Evolutionary conservation across 1,140 invertebrate species (phyloP).

Genomic region (Asobara japonica): DNA sequence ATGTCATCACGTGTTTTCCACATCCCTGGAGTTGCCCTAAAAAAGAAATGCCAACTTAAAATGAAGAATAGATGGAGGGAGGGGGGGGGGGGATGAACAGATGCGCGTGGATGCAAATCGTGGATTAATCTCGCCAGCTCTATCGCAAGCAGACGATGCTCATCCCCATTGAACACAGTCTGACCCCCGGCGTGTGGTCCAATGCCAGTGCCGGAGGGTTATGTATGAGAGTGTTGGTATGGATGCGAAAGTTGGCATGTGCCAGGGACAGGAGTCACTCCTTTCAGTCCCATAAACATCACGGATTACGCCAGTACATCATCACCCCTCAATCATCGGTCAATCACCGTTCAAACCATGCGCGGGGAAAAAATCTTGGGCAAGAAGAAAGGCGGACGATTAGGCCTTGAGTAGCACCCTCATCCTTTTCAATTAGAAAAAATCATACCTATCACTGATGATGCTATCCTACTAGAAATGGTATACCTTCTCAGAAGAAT

Average conservation of each 20-base stretch:
- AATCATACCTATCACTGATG: too few species aligned
- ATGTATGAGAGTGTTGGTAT: constrained; percentile 29
- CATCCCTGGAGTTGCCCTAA: background rate
- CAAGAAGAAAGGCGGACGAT: too few species aligned
- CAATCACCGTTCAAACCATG: background rate
- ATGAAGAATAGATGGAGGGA: background rate
- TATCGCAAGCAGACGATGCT: constrained; percentile 33
- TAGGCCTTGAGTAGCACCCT: too few species aligned
- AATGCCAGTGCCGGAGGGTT: constrained; percentile 43
- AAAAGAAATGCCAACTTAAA: constrained; percentile 24
- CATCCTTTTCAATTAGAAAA: background rate
- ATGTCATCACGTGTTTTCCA: background rate
- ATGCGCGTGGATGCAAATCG: constrained; percentile 61
- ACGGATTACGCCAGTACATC: constrained; percentile 48
- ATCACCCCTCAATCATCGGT: constrained; percentile 15
- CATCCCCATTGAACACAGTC: constrained; percentile 6
- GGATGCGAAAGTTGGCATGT: constrained; percentile 55
- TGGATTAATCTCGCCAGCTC: constrained; percentile 59
- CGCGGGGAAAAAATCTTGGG: too few species aligned
- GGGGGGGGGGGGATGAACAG: constrained; percentile 43
- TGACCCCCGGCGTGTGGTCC: constrained; percentile 33
- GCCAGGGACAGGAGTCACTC: constrained; percentile 55
- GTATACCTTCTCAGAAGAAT: too few species aligned
- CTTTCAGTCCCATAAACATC: constrained; percentile 49
- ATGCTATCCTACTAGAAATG: too few species aligned